Conservation (phyloP, 1,140 invertebrate species). For the Lasioglossum albipes region DNA sequence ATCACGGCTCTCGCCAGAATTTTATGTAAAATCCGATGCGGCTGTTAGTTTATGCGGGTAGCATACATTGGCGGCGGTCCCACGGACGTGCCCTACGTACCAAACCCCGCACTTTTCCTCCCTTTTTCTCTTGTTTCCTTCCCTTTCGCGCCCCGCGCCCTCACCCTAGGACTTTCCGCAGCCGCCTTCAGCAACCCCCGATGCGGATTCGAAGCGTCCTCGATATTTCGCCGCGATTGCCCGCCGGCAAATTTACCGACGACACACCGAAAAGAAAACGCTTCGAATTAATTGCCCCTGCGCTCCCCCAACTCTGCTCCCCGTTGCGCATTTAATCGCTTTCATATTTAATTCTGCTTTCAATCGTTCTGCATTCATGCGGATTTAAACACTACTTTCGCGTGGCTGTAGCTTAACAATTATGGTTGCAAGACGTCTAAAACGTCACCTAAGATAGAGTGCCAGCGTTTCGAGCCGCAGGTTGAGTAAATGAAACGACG, state of each 20-base stretch:
- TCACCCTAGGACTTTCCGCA: not conserved
- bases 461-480: too few relatives aligned
- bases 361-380: too few relatives aligned
- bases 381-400: too few relatives aligned
- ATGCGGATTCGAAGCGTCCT: constrained; percentile 46
- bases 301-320: not conserved
- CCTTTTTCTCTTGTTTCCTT: constrained; percentile 69
- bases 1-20: constrained; percentile 75
- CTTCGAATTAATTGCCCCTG: not conserved
- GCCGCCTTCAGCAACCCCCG: constrained; percentile 51
- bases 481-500: too few relatives aligned
- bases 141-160: constrained; percentile 30
- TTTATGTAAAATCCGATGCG: constrained; percentile 80
- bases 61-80: constrained; percentile 78
- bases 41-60: constrained; percentile 80
- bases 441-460: too few relatives aligned
- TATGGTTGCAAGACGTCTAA: too few relatives aligned
- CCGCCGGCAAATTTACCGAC: constrained; percentile 42
- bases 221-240: constrained; percentile 58
- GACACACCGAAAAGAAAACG: constrained; percentile 16
- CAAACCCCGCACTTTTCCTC: constrained; percentile 69
- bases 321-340: not conserved
- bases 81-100: constrained; percentile 79
- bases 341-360: not conserved
- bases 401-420: too few relatives aligned